Percentiles rank a stretch among this genome's conserved stretches.
Evolutionary conservation across 2,797 vertebrate genomes (phyloP).

Genomic region (Morelia viridis): DNA sequence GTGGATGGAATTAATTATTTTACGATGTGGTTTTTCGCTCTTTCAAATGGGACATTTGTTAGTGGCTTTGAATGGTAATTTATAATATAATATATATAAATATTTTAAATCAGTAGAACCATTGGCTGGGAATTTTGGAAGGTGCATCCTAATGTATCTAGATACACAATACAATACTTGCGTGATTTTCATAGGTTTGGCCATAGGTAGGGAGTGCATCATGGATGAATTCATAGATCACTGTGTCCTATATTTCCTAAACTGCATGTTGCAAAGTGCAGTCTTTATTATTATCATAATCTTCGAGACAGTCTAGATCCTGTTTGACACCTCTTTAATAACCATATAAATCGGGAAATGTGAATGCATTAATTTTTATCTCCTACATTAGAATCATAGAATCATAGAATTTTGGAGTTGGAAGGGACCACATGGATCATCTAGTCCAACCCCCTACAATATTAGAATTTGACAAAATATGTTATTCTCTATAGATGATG

Average conservation of each 20-base stretch:
- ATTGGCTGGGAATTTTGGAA: background rate
- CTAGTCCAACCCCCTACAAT: too few relatives aligned
- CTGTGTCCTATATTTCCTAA: background rate
- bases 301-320: background rate
- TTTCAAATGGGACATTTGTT: background rate
- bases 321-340: background rate
- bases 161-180: background rate
- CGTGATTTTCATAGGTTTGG: background rate
- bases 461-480: background rate
- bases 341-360: background rate
- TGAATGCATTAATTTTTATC: background rate
- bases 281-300: background rate
- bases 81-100: background rate
- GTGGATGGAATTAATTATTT: background rate
- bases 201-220: background rate
- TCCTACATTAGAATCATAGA: background rate
- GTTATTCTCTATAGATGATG: background rate
- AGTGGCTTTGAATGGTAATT: background rate
- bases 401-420: too few relatives aligned
- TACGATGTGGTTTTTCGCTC: background rate
- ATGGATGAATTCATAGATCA: background rate
- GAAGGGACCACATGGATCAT: too few relatives aligned
- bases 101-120: background rate
- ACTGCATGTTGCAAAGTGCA: background rate
- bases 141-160: background rate